Evolutionary conservation across 2,888 invertebrate species (phyloP).

Genomic region (Elmis aenea): DNA sequence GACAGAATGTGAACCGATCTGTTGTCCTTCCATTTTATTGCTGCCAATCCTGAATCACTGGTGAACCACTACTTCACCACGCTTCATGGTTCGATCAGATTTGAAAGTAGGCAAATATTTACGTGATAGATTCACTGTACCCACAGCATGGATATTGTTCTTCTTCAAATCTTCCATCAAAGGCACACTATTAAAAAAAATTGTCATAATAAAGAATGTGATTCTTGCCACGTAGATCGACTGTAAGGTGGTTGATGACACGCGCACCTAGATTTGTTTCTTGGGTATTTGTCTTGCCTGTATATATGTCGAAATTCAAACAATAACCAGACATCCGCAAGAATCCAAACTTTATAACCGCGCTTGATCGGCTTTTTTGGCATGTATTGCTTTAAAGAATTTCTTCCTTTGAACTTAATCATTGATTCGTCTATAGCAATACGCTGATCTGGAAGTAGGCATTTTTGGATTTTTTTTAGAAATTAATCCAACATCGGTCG

Average conservation of each 20-base stretch:
- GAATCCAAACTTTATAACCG: constrained; percentile 30
- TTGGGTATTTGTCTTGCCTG: constrained; percentile 25
- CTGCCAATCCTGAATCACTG: constrained; percentile 22
- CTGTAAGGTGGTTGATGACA: constrained; percentile 26
- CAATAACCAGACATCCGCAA: constrained; percentile 24
- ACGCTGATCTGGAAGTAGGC: neutral
- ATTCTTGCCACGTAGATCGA: constrained; percentile 18
- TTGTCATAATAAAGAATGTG: constrained; percentile 32
- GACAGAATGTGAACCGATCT: constrained; percentile 28
- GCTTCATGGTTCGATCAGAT: constrained; percentile 21
- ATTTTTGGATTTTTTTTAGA: neutral
- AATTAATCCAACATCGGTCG: neutral
- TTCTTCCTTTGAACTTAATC: constrained; percentile 29
- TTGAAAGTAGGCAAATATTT: constrained; percentile 19
- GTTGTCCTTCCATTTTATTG: constrained; percentile 30
- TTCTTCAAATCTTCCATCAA: constrained; percentile 21
- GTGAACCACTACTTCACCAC: constrained; percentile 26
- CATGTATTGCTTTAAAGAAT: constrained; percentile 25
- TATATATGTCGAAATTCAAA: constrained; percentile 31
- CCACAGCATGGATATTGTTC: constrained; percentile 20
- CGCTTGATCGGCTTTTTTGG: constrained; percentile 30
- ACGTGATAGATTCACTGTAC: constrained; percentile 23
- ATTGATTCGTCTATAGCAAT: constrained; percentile 21
- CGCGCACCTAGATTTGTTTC: constrained; percentile 26
- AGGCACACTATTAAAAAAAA: constrained; percentile 26